phyloP scores from a whole-genome alignment of 2,113 vertebrate genomes.

The Megatriorchis doriae region DNA sequence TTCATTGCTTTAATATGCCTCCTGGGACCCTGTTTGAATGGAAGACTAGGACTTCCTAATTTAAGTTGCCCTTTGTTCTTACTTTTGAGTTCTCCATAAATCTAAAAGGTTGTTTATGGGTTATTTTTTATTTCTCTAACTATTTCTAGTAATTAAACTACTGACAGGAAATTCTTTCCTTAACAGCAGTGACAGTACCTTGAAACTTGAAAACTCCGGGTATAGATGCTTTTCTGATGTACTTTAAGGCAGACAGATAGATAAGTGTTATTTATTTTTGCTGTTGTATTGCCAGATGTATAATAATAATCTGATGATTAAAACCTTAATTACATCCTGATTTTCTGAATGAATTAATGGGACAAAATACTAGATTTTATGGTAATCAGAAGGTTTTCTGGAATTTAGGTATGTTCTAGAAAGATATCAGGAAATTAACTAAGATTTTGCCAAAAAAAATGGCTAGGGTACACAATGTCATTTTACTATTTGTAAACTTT shows the following conservation, averaged over 20 bases:
- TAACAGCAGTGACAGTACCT: background rate
- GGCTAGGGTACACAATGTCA: background rate
- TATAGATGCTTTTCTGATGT: background rate
- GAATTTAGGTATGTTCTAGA: background rate
- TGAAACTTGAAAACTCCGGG: background rate
- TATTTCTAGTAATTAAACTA: slow-evolving; percentile 51
- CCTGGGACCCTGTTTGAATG: slow-evolving; percentile 77
- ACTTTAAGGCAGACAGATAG: background rate
- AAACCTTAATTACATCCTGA: slow-evolving; percentile 6
- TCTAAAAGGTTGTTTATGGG: slow-evolving; percentile 52
- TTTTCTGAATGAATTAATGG: background rate
- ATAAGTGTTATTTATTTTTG: background rate
- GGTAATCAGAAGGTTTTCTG: slow-evolving; percentile 24
- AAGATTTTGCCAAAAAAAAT: background rate
- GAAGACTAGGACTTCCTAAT: slow-evolving; percentile 69
- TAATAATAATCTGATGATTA: slow-evolving; percentile 2
- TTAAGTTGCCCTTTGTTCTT: slow-evolving; percentile 79
- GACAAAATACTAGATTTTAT: slow-evolving; percentile 20
- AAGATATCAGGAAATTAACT: background rate
- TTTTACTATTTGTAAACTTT: background rate
- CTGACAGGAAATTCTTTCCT: background rate
- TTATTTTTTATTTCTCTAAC: slow-evolving; percentile 59
- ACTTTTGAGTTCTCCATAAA: slow-evolving; percentile 67
- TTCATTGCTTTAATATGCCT: slow-evolving; percentile 85
- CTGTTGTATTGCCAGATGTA: background rate